Percentiles rank a stretch among this genome's conserved stretches.
Evolutionary conservation across 2,797 vertebrate genomes (phyloP).

Genomic region (Amblyraja radiata): DNA sequence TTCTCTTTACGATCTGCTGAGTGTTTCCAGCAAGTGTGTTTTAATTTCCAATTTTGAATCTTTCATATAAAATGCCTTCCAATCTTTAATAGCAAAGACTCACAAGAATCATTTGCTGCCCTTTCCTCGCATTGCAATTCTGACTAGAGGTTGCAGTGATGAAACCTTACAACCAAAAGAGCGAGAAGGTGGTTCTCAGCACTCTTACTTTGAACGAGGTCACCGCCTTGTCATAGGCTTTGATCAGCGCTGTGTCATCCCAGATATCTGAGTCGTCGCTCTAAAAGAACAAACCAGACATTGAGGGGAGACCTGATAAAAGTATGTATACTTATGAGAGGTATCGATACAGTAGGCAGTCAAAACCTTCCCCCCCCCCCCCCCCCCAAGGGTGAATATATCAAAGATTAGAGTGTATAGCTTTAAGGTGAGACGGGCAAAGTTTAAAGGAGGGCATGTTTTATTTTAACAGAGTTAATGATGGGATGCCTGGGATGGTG

Average conservation of each 20-base stretch:
- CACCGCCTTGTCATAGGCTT: conserved; percentile 94
- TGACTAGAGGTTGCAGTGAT: neutral
- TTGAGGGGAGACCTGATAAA: neutral
- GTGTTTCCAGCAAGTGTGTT: neutral
- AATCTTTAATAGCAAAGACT: neutral
- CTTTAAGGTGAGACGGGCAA: no score
- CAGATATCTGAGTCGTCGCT: conserved; percentile 93
- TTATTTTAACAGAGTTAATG: no score
- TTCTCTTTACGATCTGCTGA: neutral
- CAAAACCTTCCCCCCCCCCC: no score
- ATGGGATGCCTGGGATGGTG: no score
- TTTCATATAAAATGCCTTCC: no score
- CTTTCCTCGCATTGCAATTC: neutral
- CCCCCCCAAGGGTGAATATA: no score
- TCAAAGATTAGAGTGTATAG: no score
- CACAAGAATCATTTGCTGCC: neutral
- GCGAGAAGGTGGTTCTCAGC: neutral
- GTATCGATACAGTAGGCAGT: no score
- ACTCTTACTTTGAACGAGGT: conserved; percentile 83
- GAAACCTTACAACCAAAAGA: neutral
- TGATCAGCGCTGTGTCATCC: conserved; percentile 94
- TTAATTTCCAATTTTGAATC: neutral
- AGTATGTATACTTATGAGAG: no score
- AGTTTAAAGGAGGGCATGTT: no score
- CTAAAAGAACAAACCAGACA: conserved; percentile 50